These are phyloP conservation scores for Embiotoca jacksoni DNA, from an alignment of 2,113 vertebrate species.

Conservation along the genomic window DNA sequence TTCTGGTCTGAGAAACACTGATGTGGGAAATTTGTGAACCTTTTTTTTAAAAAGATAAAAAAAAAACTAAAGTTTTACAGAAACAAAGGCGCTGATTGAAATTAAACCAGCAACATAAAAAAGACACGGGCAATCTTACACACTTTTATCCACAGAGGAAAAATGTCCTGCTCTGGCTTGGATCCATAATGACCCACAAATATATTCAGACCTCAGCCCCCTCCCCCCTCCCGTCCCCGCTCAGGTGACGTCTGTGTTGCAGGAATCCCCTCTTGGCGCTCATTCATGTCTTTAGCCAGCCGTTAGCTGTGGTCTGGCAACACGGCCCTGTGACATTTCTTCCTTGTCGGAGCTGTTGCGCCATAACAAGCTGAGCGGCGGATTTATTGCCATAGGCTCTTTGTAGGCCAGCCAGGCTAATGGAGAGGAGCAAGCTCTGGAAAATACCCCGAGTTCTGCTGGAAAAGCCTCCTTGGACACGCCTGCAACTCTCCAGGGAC, in stretches of 20 bases:
- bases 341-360: constrained; percentile 69
- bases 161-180: neutral
- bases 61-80: no score
- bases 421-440: constrained; percentile 64
- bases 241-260: constrained; percentile 51
- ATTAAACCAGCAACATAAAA: no score
- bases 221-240: neutral
- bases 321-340: constrained; percentile 69
- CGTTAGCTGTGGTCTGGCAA: constrained; percentile 78
- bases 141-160: neutral
- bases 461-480: constrained; percentile 74
- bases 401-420: constrained; percentile 76
- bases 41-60: no score
- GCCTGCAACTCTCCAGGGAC: constrained; percentile 66
- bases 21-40: no score
- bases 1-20: no score
- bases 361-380: constrained; percentile 71
- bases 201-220: constrained; percentile 26
- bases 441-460: constrained; percentile 73
- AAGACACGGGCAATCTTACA: neutral
- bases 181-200: constrained; percentile 22
- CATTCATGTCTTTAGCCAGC: constrained; percentile 48
- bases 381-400: constrained; percentile 74
- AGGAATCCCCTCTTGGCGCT: constrained; percentile 75
- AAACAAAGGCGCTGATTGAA: no score